Conservation (phyloP, 2,797 vertebrate genomes). For the Lophotriccus pileatus region DNA sequence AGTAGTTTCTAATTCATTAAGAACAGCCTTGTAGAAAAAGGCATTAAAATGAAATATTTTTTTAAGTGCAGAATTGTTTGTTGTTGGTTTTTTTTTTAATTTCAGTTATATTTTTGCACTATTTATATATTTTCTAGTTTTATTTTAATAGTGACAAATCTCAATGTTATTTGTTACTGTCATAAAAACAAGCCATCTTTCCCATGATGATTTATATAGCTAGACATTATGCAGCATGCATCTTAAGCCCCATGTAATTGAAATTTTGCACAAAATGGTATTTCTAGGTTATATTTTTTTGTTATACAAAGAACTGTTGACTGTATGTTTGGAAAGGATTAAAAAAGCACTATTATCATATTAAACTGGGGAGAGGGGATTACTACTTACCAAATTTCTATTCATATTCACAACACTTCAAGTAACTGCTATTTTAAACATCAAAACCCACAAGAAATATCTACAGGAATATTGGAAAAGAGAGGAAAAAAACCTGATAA, state of each 20-base stretch:
- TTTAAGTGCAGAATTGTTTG: neutral
- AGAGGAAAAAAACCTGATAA: neutral
- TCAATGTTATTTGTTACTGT: conserved; percentile 8
- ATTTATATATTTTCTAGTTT: neutral
- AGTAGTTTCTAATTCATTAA: neutral
- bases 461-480: neutral
- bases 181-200: conserved; percentile 9
- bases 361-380: neutral
- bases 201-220: neutral
- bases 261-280: neutral
- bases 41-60: neutral
- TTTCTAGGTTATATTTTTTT: neutral
- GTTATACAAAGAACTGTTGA: neutral
- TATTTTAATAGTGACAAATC: neutral
- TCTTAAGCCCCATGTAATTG: neutral
- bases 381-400: neutral
- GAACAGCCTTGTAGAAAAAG: neutral
- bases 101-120: neutral
- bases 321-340: neutral
- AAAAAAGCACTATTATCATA: neutral
- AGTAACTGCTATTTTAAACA: neutral
- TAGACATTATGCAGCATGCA: neutral
- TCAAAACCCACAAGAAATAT: neutral
- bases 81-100: neutral
- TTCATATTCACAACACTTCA: neutral